Base-by-base conservation (phyloP, 2,797 vertebrate genomes). In the Tragelaphus eurycerus region DNA sequence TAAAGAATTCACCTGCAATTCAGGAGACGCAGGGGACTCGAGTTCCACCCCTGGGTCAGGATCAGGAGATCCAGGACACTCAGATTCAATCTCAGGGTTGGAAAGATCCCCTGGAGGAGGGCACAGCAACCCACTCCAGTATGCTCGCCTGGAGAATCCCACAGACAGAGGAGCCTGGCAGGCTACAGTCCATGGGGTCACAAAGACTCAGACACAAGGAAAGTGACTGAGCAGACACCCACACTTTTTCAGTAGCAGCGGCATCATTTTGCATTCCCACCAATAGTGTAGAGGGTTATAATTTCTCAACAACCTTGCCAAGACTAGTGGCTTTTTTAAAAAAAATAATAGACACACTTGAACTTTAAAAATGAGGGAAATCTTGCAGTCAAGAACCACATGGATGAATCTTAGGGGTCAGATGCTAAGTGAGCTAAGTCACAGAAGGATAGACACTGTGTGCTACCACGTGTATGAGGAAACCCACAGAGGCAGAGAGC, bases 81-180 rank as follows among this genome's bases (percentile, higher is more conserved):
- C n/a, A 17, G 64, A 4, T 34, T 67, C 17, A 1, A 1, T 12
- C 64, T 17, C 64, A 0, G 17, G 64, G 64, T 34, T 4, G n/a
- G 9, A 1, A 34, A 34, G 64, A 34, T 67, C 64, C 64, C 4
- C n/a, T 38, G 64, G 64, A 67, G 64, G 17, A 67, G n/a, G 60
- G 60, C 60, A 8, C 1, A 0, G 60, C 60, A 67, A 34, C n/a
- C n/a, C 17, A 21, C 17, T 67, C 9, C 8, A 19, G 64, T 21
- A 34, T 6, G 9, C n/a, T 34, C 0, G 0, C 17, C 64, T 67
- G n/a, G n/a, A 67, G 64, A 21, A 21, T 34, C 64, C 64, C n/a
- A 10, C 0, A 4, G 62, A 19, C 17, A 67, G n/a, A 34, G n/a
- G 17, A 6, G n/a, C n/a, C n/a, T 67, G 64, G 64, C 0, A 0